Evolutionary conservation across 2,888 invertebrate species (phyloP).

Genomic region (Metopia argyrocephala): DNA sequence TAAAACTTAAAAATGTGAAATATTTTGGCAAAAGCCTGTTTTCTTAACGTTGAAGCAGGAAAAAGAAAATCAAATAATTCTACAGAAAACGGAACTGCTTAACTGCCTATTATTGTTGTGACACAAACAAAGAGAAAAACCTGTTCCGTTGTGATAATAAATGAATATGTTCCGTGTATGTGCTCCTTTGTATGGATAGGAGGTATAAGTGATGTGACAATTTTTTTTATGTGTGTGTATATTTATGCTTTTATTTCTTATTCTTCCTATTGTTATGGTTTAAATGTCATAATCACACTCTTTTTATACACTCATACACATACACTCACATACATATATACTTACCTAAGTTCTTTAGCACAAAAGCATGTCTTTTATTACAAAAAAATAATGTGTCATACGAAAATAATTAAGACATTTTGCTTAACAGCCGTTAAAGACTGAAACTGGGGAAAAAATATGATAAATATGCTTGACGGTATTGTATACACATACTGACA

Average conservation of each 20-base stretch:
- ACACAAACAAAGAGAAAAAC: constrained; percentile 13
- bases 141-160: constrained; percentile 29
- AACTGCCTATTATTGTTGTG: not conserved
- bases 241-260: not conserved
- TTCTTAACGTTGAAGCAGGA: not conserved
- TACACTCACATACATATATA: not conserved
- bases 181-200: not conserved
- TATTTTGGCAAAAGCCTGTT: not conserved
- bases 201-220: not conserved
- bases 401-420: constrained; percentile 45
- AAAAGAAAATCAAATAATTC: not conserved
- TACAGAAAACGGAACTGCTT: not conserved
- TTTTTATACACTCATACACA: not conserved
- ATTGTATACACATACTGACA: too few species aligned
- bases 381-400: not conserved
- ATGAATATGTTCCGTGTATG: not conserved
- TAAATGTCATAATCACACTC: constrained; percentile 47
- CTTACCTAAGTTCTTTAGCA: not conserved
- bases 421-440: not conserved
- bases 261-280: not conserved
- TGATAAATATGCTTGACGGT: constrained; percentile 27
- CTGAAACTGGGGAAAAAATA: not conserved
- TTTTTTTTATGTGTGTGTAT: constrained; percentile 1
- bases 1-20: not conserved
- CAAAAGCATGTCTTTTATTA: too few species aligned